phyloP scores from a whole-genome alignment of 2,113 vertebrate species.

The Daubentonia madagascariensis region DNA sequence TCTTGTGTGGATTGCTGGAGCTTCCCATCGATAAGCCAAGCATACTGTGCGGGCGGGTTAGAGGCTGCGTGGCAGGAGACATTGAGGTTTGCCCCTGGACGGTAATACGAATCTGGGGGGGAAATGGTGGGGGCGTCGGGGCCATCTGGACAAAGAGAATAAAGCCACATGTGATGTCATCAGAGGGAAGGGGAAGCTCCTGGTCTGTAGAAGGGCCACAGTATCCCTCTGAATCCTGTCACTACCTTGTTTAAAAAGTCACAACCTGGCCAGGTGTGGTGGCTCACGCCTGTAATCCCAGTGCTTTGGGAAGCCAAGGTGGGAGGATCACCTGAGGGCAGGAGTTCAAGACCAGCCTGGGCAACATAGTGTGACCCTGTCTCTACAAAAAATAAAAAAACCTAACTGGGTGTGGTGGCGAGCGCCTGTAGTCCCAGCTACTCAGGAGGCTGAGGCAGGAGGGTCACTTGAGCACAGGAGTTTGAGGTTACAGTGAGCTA shows the following conservation, averaged over 20 bases:
- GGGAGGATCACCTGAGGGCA: too few species aligned
- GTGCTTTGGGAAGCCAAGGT: too few species aligned
- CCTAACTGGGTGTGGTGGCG: too few species aligned
- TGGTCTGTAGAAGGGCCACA: background rate
- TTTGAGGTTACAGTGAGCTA: too few species aligned
- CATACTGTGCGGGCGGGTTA: slow-evolving; percentile 11
- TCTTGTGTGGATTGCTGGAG: background rate
- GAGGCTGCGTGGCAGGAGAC: background rate
- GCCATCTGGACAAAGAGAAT: slow-evolving; percentile 59
- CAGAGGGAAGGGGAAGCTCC: background rate
- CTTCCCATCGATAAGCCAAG: background rate
- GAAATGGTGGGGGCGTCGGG: slow-evolving; percentile 12
- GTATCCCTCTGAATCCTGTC: background rate
- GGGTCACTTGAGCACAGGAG: too few species aligned
- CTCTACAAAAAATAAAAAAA: too few species aligned
- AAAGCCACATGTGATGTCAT: background rate
- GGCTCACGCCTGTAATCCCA: too few species aligned
- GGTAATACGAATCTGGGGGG: background rate
- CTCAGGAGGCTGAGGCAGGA: too few species aligned
- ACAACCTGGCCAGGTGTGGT: too few species aligned
- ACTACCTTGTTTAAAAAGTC: background rate
- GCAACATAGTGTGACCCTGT: too few species aligned
- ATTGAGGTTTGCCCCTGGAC: background rate
- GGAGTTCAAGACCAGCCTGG: too few species aligned
- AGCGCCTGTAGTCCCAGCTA: too few species aligned